Evolutionary conservation across 23 tunicate species (phyloP), one percentile per base, ranked within the genome.

Genomic region (Styela clava): DNA sequence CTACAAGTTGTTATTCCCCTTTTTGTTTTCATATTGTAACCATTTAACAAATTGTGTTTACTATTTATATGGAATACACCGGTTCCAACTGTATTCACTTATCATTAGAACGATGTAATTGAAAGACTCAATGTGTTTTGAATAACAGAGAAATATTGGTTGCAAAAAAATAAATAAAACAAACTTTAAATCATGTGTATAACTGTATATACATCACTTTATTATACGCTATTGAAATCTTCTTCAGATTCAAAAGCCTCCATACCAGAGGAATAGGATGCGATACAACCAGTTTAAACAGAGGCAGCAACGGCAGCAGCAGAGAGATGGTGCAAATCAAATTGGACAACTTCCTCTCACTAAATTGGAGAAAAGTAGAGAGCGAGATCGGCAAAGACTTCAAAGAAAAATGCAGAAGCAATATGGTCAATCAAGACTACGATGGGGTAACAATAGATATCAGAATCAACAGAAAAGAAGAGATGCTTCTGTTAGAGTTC

Each of bases 341-440:
- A 22, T 51, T 26, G 83, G 73, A 30, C 98, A 87, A 35, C 83
- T 80, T 35, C 89, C 98, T 21, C 78, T 84, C 21, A 93, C 98
- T 3, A 93, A 93, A 52, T 74, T 93, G 79, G 98, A 93, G 62
- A 93, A 93, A 61, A 81, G 85, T 44, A 87, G 89, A 37, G 98
- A 93, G 69, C 81, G 98, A 34, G 98, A 93, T 31, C 68, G 98
- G 32, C 98, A 87, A 35, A 51, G 92, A 31, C 68, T 87, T 69
- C 93, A 87, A 37, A 81, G 98, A 34, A 93, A 87, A 73, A 93
- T 93, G 98, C 98, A 93, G 76, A 93, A 88, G 81, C 98, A 93
- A 86, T 93, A 93, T 80, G 98, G 98, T 5, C 93, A 87, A 69
- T 79, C 95, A 61, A 69, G 90, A 62, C 69, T 93, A 28, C 80